Conservation (phyloP, 2,888 invertebrate genomes). For the Drosophila cognata region DNA sequence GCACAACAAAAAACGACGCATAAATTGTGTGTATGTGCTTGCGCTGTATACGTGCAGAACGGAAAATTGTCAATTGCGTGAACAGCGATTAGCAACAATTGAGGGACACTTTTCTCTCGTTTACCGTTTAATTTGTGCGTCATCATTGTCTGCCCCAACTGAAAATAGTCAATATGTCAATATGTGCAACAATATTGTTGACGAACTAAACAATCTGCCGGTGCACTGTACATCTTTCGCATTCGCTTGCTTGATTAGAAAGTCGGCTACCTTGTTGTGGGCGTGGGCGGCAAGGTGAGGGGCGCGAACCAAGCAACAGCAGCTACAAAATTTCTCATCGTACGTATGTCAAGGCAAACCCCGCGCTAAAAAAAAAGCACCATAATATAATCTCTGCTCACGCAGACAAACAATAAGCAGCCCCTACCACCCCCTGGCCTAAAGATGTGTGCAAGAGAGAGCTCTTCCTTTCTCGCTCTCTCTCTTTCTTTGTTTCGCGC, state of each 20-base stretch:
- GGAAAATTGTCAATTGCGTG: slow-evolving; percentile 7
- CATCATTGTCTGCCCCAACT: slow-evolving; percentile 59
- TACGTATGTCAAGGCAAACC: slow-evolving; percentile 45
- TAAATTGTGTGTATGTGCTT: neutral
- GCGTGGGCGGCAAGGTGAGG: slow-evolving; percentile 18
- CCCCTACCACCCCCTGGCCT: slow-evolving; percentile 31
- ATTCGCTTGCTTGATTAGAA: slow-evolving; percentile 74
- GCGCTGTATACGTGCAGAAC: neutral
- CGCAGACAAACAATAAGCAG: slow-evolving; percentile 36
- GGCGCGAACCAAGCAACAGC: slow-evolving; percentile 41
- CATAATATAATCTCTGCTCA: slow-evolving; percentile 53
- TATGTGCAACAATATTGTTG: slow-evolving; percentile 56
- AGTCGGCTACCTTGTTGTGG: slow-evolving; percentile 55
- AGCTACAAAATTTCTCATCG: slow-evolving; percentile 57
- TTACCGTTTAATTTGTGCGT: slow-evolving; percentile 69
- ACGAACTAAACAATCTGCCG: slow-evolving; percentile 60
- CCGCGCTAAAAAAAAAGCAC: slow-evolving; percentile 44
- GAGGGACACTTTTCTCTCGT: slow-evolving; percentile 41
- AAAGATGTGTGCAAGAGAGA: neutral
- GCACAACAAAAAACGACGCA: neutral
- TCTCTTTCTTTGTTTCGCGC: slow-evolving; percentile 17
- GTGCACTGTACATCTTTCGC: slow-evolving; percentile 55
- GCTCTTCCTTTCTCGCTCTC: slow-evolving; percentile 9
- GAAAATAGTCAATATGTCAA: slow-evolving; percentile 24
- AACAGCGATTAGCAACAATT: slow-evolving; percentile 10